Evolutionary conservation across 2,888 invertebrate genomes (phyloP).

Genomic region (Nipponacmea schrenckii): DNA sequence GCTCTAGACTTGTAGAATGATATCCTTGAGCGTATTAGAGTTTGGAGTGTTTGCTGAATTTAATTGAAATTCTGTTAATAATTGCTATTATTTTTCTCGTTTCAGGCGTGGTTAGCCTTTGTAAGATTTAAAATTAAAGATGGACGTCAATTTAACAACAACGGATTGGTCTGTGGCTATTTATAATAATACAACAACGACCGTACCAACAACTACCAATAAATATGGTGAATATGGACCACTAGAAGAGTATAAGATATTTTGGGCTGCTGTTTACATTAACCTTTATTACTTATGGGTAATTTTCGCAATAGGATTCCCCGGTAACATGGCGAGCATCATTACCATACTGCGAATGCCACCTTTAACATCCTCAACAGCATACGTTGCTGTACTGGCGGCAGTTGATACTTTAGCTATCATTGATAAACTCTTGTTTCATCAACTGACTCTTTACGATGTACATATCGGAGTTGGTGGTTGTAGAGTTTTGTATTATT

Average conservation of each 20-base stretch:
- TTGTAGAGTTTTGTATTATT: slow-evolving; percentile 47
- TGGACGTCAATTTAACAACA: background rate
- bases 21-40: no score
- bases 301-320: slow-evolving; percentile 46
- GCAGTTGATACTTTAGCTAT: slow-evolving; percentile 50
- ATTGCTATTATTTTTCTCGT: no score
- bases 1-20: no score
- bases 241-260: slow-evolving; percentile 28
- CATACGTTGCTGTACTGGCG: slow-evolving; percentile 51
- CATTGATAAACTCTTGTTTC: slow-evolving; percentile 40
- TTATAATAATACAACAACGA: background rate
- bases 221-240: slow-evolving; percentile 9
- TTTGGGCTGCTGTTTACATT: slow-evolving; percentile 38
- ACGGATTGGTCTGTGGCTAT: background rate
- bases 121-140: no score
- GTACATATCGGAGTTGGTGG: slow-evolving; percentile 38
- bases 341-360: slow-evolving; percentile 48
- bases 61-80: no score
- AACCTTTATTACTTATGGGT: slow-evolving; percentile 51
- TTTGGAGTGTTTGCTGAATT: no score
- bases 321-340: slow-evolving; percentile 51
- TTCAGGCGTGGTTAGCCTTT: no score
- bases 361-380: slow-evolving; percentile 46
- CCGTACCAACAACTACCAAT: background rate
- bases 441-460: slow-evolving; percentile 40